Conservation (phyloP, 1,140 invertebrate genomes). For the Oryctes rhinoceros region DNA sequence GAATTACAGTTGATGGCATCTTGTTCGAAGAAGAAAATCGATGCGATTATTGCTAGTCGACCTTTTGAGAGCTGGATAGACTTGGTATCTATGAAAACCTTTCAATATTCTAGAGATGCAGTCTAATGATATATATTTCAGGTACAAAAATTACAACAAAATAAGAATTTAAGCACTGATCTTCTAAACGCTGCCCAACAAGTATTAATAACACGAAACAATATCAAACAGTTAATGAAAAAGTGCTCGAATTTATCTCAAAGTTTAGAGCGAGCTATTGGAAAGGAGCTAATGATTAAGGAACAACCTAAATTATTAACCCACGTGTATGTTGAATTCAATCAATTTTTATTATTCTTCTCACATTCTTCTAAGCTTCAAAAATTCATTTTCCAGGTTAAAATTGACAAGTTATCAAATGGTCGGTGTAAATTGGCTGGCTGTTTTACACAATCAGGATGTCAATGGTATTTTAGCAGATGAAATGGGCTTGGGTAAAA, state of each 20-base stretch:
- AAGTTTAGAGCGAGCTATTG: constrained; percentile 77
- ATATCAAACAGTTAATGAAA: constrained; percentile 75
- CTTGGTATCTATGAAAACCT: constrained; percentile 62
- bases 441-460: constrained; percentile 86
- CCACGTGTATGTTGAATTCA: constrained; percentile 61
- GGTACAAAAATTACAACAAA: constrained; percentile 74
- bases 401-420: constrained; percentile 89
- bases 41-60: constrained; percentile 71
- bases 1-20: constrained; percentile 75
- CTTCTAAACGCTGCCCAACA: constrained; percentile 77
- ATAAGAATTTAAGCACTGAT: constrained; percentile 73
- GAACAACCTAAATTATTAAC: constrained; percentile 71
- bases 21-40: constrained; percentile 78
- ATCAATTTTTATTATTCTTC: not conserved
- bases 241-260: constrained; percentile 77
- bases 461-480: constrained; percentile 95
- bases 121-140: constrained; percentile 50
- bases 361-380: too few species aligned
- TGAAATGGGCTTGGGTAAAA: constrained; percentile 92
- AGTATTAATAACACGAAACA: constrained; percentile 74
- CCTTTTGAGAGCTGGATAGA: constrained; percentile 79
- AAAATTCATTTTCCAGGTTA: constrained; percentile 61
- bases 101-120: not conserved
- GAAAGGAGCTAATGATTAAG: constrained; percentile 72
- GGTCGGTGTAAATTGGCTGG: constrained; percentile 93